These are phyloP conservation scores for Dolichoris vasculosae DNA, from an alignment of 1,140 invertebrate genomes.

Conservation along the genomic window DNA sequence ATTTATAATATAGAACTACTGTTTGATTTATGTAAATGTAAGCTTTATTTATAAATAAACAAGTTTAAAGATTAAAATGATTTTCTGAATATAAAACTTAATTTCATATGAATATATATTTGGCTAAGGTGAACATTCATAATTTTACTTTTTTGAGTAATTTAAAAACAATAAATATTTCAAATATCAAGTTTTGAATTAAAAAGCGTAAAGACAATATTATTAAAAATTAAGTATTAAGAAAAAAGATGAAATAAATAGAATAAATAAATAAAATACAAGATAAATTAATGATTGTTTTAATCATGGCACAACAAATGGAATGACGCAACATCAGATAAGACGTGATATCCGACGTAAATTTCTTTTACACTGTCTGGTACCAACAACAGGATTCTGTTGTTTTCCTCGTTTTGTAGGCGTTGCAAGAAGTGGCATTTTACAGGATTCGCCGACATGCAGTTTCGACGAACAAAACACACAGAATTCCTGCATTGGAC, in stretches of 20 bases:
- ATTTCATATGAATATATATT: background rate
- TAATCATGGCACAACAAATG: conserved; percentile 11
- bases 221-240: background rate
- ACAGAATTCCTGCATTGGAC: conserved; percentile 68
- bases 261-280: conserved; percentile 25
- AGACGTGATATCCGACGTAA: conserved; percentile 64
- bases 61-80: too few species aligned
- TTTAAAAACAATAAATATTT: background rate
- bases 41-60: too few species aligned
- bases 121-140: background rate
- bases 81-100: too few species aligned
- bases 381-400: conserved; percentile 66
- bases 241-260: conserved; percentile 2
- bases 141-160: background rate
- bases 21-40: too few species aligned
- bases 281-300: background rate
- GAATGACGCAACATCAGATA: background rate
- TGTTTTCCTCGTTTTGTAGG: conserved; percentile 67
- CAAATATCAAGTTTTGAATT: too few species aligned
- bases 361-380: conserved; percentile 70
- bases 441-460: conserved; percentile 66
- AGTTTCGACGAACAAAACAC: conserved; percentile 66
- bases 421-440: conserved; percentile 68
- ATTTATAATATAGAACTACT: too few species aligned
- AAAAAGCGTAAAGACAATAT: background rate